phyloP scores from a whole-genome alignment of 1,140 invertebrate species.

The Acromyrmex echinatior region DNA sequence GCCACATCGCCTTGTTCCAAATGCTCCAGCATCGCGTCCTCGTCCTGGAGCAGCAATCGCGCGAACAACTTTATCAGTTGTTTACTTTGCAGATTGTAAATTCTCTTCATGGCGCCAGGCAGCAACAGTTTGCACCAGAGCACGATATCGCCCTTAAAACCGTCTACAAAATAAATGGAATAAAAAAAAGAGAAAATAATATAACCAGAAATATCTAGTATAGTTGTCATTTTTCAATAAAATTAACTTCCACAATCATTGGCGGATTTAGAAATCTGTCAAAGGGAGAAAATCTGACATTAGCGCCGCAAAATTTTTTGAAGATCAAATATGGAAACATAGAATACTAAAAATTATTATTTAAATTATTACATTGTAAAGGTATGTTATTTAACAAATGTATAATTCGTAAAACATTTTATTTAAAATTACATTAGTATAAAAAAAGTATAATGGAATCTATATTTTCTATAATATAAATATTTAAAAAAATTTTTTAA shows the following conservation, averaged over 20 bases:
- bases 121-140: conserved; percentile 95
- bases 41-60: conserved; percentile 91
- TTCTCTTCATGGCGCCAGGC: conserved; percentile 92
- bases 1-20: conserved; percentile 96
- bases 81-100: conserved; percentile 97
- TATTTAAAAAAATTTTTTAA: too few species aligned
- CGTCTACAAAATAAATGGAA: conserved; percentile 82
- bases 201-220: not conserved
- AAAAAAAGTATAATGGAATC: too few species aligned
- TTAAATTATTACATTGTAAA: too few species aligned
- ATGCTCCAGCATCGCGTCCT: conserved; percentile 94
- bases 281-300: too few species aligned
- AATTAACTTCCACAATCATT: not conserved
- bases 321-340: too few species aligned
- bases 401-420: too few species aligned
- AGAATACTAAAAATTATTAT: too few species aligned
- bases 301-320: too few species aligned
- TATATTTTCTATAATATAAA: too few species aligned
- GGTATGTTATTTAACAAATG: too few species aligned
- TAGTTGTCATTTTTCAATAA: not conserved
- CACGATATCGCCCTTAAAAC: conserved; percentile 92
- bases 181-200: not conserved
- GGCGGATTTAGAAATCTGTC: too few species aligned
- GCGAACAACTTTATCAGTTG: conserved; percentile 96
- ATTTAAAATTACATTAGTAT: too few species aligned